Evolutionary conservation across 2,888 invertebrate genomes (phyloP), one percentile per base, ranked within the genome.

Genomic region (Drymonia ruficornis): DNA sequence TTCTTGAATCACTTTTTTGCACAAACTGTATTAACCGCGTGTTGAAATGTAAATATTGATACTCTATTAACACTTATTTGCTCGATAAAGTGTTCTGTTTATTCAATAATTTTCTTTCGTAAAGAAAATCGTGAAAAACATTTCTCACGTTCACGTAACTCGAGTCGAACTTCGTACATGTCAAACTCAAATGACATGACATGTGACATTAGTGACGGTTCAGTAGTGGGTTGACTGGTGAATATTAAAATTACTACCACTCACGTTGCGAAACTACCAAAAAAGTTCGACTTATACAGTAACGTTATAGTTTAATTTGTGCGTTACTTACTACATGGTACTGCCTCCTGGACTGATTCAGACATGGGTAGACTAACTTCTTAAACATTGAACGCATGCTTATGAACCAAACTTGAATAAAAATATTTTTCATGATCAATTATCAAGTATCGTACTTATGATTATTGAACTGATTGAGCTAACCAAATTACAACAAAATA

Each of bases 51-150:
- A 40, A 16, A 16, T 16, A 40, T 40, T 40, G 15, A 40, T 11
- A 13, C 12, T 19, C 11, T 11, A 43, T 19, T 19, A 43, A 5
- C 43, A 43, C 43, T 43, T 43, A 19, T 43, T 5, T 18, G 3
- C 1, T 43, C 18, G 16, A 7, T 5, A 15, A 2, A 50, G 16
- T 44, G 28, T 0, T 23, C 52, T 56, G 63, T 70, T 70, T 60
- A 58, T 65, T 70, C 67, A 70, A 59, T 58, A 70, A 61, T 63
- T 67, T 67, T 67, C 63, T 50, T 43, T 42, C 43, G n/a, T 1
- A 55, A 43, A 50, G 67, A 63, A 67, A 69, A 61, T 58, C 28
- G 19, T 43, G 60, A 56, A 65, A 66, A 63, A 58, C 70, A 63
- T 59, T 63, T 15, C 48, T 44, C 50, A 59, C 64, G 62, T 60